A percentile compares a stretch with the other conserved stretches of the same genome.
Conservation (phyloP, 2,888 invertebrate genomes). For the Polydesmus complanatus region DNA sequence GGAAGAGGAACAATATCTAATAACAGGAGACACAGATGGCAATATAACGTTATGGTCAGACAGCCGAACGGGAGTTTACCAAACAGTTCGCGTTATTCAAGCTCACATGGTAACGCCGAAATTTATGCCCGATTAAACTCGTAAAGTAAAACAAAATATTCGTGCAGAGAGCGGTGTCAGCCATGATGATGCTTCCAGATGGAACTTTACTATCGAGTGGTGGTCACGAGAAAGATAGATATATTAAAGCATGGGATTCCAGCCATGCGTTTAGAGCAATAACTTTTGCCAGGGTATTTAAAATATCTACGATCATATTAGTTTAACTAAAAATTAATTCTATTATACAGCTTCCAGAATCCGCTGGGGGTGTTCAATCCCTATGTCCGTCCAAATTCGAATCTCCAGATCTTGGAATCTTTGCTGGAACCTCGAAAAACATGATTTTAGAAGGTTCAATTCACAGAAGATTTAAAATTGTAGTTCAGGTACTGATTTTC, state of each 20-base stretch:
- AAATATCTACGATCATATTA: neutral
- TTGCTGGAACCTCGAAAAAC: slow-evolving; percentile 77
- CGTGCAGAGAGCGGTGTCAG: slow-evolving; percentile 50
- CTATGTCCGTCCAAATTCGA: slow-evolving; percentile 79
- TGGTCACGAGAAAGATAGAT: slow-evolving; percentile 58
- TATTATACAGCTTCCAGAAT: slow-evolving; percentile 56
- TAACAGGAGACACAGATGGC: slow-evolving; percentile 82
- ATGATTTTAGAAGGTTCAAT: slow-evolving; percentile 80
- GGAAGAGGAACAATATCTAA: slow-evolving; percentile 62
- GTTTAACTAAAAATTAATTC: slow-evolving; percentile 4
- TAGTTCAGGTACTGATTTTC: slow-evolving; percentile 17
- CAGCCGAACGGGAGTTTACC: slow-evolving; percentile 71
- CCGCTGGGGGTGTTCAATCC: slow-evolving; percentile 74
- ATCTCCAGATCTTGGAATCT: slow-evolving; percentile 76
- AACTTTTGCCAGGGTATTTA: slow-evolving; percentile 72
- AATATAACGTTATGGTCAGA: slow-evolving; percentile 82
- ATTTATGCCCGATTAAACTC: no score
- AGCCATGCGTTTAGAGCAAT: slow-evolving; percentile 77
- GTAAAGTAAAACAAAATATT: neutral
- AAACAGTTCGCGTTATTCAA: slow-evolving; percentile 14
- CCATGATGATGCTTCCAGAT: slow-evolving; percentile 74
- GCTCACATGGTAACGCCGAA: slow-evolving; percentile 19
- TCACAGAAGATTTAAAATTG: slow-evolving; percentile 61
- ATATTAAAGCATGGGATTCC: slow-evolving; percentile 85
- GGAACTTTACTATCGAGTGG: slow-evolving; percentile 81